Conservation (phyloP, 2,888 invertebrate species). For the Tromatobia lineatoria region DNA sequence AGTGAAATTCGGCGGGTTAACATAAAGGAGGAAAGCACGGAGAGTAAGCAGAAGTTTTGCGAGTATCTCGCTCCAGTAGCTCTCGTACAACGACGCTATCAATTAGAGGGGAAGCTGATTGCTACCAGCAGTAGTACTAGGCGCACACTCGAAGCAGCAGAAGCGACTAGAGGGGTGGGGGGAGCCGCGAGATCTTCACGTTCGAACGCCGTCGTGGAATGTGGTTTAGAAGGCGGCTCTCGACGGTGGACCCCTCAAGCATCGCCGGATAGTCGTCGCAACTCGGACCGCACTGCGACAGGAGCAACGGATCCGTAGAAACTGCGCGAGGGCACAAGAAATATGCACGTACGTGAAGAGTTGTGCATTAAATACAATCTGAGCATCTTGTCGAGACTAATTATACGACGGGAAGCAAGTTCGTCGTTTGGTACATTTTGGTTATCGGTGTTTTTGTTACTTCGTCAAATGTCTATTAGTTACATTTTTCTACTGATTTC, state of each 20-base stretch:
- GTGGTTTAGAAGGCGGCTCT: slow-evolving; percentile 67
- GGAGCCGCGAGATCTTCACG: slow-evolving; percentile 56
- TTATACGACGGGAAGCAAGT: background rate
- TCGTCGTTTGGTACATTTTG: background rate
- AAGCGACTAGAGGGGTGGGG: slow-evolving; percentile 44
- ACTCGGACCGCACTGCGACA: slow-evolving; percentile 19
- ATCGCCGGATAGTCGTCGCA: slow-evolving; percentile 25
- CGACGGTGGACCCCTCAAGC: slow-evolving; percentile 40
- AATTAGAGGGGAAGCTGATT: slow-evolving; percentile 60
- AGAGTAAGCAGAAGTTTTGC: slow-evolving; percentile 1
- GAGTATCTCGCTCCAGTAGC: slow-evolving; percentile 55
- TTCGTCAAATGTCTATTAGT: background rate
- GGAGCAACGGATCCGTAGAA: slow-evolving; percentile 30
- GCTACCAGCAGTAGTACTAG: slow-evolving; percentile 28
- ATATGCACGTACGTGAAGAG: background rate
- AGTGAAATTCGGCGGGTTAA: slow-evolving; percentile 15
- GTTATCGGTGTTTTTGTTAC: background rate
- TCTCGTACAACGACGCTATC: slow-evolving; percentile 45
- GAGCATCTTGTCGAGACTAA: background rate
- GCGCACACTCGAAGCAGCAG: slow-evolving; percentile 38
- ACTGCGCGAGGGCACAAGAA: background rate
- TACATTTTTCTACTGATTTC: background rate
- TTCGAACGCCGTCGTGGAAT: slow-evolving; percentile 69
- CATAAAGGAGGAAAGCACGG: slow-evolving; percentile 6
- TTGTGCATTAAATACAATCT: background rate